phyloP scores from a whole-genome alignment of 2,888 invertebrate genomes.

The Caenorhabditis drosophilae region DNA sequence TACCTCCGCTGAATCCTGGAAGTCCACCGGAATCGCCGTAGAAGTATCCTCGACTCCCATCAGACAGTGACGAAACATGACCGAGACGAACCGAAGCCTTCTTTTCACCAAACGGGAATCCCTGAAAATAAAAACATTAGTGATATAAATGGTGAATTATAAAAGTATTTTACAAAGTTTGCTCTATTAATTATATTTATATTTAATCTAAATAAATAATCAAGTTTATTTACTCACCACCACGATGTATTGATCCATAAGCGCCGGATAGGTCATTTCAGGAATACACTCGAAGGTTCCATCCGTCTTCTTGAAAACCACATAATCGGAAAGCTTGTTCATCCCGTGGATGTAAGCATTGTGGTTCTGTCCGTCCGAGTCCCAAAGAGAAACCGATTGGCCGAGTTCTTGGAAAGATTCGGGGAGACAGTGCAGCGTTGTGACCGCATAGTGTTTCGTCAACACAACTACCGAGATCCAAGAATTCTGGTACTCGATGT shows the following conservation, averaged over 20 bases:
- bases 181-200: slow-evolving; percentile 21
- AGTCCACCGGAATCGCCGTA: slow-evolving; percentile 35
- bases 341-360: slow-evolving; percentile 30
- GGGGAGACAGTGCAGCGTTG: slow-evolving; percentile 22
- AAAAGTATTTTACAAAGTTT: slow-evolving; percentile 24
- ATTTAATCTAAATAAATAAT: slow-evolving; percentile 32
- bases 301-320: slow-evolving; percentile 34
- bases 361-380: slow-evolving; percentile 18
- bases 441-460: slow-evolving; percentile 20
- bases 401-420: slow-evolving; percentile 18
- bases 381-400: slow-evolving; percentile 12
- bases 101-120: slow-evolving; percentile 33
- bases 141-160: slow-evolving; percentile 16
- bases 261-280: slow-evolving; percentile 13
- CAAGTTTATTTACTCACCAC: slow-evolving; percentile 35
- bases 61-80: slow-evolving; percentile 28
- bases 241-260: slow-evolving; percentile 31
- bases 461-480: slow-evolving; percentile 25
- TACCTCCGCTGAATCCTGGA: slow-evolving; percentile 30
- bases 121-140: slow-evolving; percentile 37
- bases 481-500: slow-evolving; percentile 21
- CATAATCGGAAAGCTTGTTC: slow-evolving; percentile 32
- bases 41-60: slow-evolving; percentile 26
- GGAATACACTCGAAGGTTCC: slow-evolving; percentile 29
- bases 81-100: slow-evolving; percentile 24